Conservation (phyloP, 1,140 invertebrate genomes). For the Pseudomyrmex concolor region DNA sequence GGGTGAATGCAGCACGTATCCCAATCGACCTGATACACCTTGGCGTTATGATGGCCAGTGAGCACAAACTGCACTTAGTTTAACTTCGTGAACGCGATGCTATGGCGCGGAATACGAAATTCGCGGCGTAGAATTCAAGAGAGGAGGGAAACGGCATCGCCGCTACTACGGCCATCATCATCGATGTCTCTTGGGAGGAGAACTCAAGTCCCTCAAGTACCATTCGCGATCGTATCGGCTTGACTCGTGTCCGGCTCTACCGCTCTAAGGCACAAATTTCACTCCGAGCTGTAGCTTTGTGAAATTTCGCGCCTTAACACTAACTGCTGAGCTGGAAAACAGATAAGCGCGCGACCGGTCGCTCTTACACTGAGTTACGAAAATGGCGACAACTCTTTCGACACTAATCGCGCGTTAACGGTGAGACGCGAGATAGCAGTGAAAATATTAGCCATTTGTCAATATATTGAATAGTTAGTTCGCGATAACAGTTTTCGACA, state of each 20-base stretch:
- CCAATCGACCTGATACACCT: constrained; percentile 73
- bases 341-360: constrained; percentile 38
- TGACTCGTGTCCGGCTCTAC: neutral
- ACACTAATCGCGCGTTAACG: neutral
- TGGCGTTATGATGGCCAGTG: constrained; percentile 71
- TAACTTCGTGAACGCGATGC: constrained; percentile 68
- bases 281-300: constrained; percentile 19
- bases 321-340: constrained; percentile 51
- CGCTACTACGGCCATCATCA: constrained; percentile 47
- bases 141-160: neutral
- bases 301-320: constrained; percentile 56
- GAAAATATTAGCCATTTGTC: constrained; percentile 11
- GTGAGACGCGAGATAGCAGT: neutral
- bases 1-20: constrained; percentile 69
- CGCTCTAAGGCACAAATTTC: constrained; percentile 24
- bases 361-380: constrained; percentile 34
- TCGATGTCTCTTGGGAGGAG: constrained; percentile 52
- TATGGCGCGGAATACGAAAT: constrained; percentile 75
- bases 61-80: constrained; percentile 78
- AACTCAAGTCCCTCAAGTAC: constrained; percentile 21
- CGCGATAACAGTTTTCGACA: neutral
- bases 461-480: constrained; percentile 12
- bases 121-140: constrained; percentile 45
- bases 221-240: constrained; percentile 50
- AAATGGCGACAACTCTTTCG: constrained; percentile 44